These are phyloP conservation scores for Odiellus spinosus DNA, from an alignment of 2,888 invertebrate species.

Conservation along the genomic window DNA sequence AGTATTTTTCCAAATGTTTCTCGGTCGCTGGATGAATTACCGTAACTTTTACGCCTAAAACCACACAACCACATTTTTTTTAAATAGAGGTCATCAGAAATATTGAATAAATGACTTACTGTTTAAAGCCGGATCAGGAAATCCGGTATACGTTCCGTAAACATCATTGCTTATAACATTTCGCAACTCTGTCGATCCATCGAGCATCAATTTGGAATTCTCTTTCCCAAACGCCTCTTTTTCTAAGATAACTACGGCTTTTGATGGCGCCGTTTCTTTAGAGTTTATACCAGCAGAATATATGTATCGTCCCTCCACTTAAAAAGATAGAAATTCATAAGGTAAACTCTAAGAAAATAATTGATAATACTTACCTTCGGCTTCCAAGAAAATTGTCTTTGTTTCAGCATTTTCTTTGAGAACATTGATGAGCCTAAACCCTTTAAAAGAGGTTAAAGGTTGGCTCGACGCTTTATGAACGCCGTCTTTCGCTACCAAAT, in stretches of 20 bases:
- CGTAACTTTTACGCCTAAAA: conserved; percentile 63
- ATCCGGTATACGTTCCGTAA: conserved; percentile 63
- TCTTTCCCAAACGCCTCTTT: conserved; percentile 61
- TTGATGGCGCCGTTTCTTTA: conserved; percentile 4
- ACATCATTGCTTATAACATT: conserved; percentile 64
- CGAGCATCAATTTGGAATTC: conserved; percentile 21
- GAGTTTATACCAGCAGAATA: too few species aligned
- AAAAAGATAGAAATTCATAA: too few species aligned
- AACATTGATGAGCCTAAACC: conserved; percentile 12
- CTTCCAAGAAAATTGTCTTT: conserved; percentile 13
- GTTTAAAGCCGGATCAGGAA: conserved; percentile 43
- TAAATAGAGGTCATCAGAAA: too few species aligned
- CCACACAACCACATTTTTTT: too few species aligned
- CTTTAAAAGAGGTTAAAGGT: conserved; percentile 7
- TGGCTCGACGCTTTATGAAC: too few species aligned
- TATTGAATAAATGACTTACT: conserved; percentile 34
- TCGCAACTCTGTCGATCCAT: conserved; percentile 22
- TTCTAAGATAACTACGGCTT: conserved; percentile 57
- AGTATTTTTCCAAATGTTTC: conserved; percentile 76
- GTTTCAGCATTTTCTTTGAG: conserved; percentile 15
- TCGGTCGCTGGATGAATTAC: conserved; percentile 85
- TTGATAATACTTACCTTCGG: conserved; percentile 7
- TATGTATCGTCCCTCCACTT: too few species aligned
- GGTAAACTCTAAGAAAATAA: background rate
- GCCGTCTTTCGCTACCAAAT: too few species aligned